Conservation (phyloP, 2,797 vertebrate species). For the Margarornis squamiger region DNA sequence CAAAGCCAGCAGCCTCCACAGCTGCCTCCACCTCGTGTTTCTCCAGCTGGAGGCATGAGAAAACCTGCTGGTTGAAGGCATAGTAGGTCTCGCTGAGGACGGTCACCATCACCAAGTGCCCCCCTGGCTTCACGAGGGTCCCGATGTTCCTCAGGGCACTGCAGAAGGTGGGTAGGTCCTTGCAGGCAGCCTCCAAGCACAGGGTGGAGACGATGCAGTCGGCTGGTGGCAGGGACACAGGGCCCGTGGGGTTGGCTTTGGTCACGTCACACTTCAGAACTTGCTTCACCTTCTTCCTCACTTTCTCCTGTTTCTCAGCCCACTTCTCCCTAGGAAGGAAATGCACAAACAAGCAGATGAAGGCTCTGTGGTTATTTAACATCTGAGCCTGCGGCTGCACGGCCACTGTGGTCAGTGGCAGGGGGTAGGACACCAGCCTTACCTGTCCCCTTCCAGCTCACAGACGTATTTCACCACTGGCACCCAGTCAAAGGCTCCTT, state of each 20-base stretch:
- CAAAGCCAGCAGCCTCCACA: not conserved
- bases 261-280: slow-evolving; percentile 46
- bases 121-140: not conserved
- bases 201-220: slow-evolving; percentile 34
- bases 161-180: slow-evolving; percentile 1
- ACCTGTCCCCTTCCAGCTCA: slow-evolving; percentile 73
- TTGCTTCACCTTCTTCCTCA: not conserved
- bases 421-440: not conserved
- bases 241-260: not conserved
- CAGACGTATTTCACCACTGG: slow-evolving; percentile 77
- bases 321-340: not conserved
- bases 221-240: not conserved
- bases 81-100: not conserved
- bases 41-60: not conserved
- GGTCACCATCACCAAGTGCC: not conserved
- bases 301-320: slow-evolving; percentile 37
- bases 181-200: slow-evolving; percentile 36
- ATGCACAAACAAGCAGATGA: not conserved
- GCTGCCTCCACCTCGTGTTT: not conserved
- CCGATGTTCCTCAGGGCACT: not conserved
- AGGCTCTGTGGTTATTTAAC: not conserved
- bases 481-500: slow-evolving; percentile 75
- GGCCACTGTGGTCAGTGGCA: accelerated
- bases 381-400: accelerated
- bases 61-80: not conserved